Evolutionary conservation across 2,113 vertebrate genomes (phyloP).

Genomic region (Telmatochromis sp.): DNA sequence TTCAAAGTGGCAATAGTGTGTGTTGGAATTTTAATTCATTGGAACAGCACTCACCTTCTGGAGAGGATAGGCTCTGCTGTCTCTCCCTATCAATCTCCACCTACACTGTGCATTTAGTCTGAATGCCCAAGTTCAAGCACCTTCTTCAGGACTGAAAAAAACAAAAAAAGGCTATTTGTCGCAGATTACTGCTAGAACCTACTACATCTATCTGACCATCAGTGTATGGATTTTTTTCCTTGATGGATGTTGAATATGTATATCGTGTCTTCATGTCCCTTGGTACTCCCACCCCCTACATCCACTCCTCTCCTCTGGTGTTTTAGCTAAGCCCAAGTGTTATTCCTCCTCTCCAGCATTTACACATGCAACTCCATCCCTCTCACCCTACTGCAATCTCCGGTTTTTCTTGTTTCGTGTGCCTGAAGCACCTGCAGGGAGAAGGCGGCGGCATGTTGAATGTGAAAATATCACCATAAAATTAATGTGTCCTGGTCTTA

Average conservation of each 20-base stretch:
- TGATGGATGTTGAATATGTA: conserved; percentile 36
- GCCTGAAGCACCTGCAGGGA: conserved; percentile 9
- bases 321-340: conserved; percentile 13
- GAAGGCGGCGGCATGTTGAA: not conserved
- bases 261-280: conserved; percentile 28
- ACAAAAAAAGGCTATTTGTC: not conserved
- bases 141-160: not conserved
- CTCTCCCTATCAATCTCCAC: not conserved
- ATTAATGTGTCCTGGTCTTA: conserved; percentile 32
- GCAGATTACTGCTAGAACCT: not conserved
- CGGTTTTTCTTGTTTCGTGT: not conserved
- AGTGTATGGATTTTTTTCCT: not conserved
- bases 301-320: not conserved
- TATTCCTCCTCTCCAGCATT: conserved; percentile 6
- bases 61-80: not conserved
- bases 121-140: not conserved
- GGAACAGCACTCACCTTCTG: not conserved
- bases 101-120: not conserved
- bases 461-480: conserved; percentile 44
- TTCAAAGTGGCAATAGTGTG: not conserved
- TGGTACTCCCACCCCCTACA: not conserved
- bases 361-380: conserved; percentile 21
- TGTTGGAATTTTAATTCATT: not conserved
- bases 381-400: not conserved
- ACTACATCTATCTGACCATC: conserved; percentile 1